Evolutionary conservation across 2,113 vertebrate genomes (phyloP).

Genomic region (Scomber scombrus): DNA sequence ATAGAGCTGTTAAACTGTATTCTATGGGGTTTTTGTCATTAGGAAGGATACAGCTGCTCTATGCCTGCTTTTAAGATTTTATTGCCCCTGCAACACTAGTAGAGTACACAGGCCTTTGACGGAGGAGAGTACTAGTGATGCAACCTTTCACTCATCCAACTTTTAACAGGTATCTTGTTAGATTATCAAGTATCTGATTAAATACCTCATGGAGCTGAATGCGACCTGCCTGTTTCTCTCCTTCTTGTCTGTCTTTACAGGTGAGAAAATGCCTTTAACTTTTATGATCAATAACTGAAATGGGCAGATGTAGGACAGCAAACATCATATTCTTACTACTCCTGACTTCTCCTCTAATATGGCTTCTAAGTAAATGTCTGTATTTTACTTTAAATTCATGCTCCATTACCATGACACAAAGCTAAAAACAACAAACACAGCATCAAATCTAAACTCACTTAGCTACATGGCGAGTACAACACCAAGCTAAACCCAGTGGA

Average conservation of each 20-base stretch:
- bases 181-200: slow-evolving; percentile 18
- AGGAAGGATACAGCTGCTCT: neutral
- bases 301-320: neutral
- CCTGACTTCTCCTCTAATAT: neutral
- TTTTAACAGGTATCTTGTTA: slow-evolving; percentile 39
- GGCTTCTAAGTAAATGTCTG: neutral
- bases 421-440: neutral
- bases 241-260: neutral
- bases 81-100: neutral
- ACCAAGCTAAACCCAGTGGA: neutral
- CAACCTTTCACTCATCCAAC: slow-evolving; percentile 39
- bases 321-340: neutral
- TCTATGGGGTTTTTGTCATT: no score
- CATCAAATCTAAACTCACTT: neutral
- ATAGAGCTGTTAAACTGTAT: neutral
- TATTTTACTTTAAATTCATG: neutral
- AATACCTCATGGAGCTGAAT: slow-evolving; percentile 21
- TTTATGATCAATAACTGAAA: neutral
- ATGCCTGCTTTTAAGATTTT: neutral
- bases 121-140: neutral
- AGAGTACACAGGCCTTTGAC: neutral
- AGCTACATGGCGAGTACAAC: neutral
- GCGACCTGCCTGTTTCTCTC: neutral
- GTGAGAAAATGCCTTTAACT: neutral
- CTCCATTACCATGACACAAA: neutral